Percentiles rank a stretch among this genome's conserved stretches.
These are phyloP conservation scores for Tribolium madens DNA, from an alignment of 1,140 invertebrate species.

Conservation along the genomic window DNA sequence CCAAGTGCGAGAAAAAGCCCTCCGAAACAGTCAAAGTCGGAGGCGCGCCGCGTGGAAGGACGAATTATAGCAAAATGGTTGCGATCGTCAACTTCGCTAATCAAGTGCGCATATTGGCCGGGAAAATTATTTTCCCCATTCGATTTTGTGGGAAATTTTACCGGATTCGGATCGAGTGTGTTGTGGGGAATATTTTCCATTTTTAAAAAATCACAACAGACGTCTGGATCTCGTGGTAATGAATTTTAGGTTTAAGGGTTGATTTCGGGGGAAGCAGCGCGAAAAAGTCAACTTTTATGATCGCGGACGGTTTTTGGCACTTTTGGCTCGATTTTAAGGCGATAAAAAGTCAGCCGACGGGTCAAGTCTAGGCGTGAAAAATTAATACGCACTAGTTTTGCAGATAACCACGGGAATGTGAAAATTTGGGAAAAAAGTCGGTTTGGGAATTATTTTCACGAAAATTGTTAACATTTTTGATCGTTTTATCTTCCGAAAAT, in stretches of 20 bases:
- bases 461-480: not conserved
- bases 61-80: constrained; percentile 58
- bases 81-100: constrained; percentile 52
- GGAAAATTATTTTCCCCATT: not conserved
- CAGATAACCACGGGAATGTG: not conserved
- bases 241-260: constrained; percentile 31
- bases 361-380: not conserved
- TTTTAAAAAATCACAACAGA: not conserved
- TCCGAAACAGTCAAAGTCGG: constrained; percentile 54
- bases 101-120: constrained; percentile 41
- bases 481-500: not conserved
- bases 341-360: constrained; percentile 3
- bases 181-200: not conserved
- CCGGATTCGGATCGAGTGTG: not conserved
- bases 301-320: not conserved
- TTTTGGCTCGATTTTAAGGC: not conserved
- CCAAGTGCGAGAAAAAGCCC: constrained; percentile 46
- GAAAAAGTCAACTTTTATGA: constrained; percentile 34
- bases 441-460: not conserved
- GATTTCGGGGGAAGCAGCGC: not conserved
- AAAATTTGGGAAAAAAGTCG: not conserved
- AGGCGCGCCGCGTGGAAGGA: constrained; percentile 52
- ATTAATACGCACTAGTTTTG: constrained; percentile 37
- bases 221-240: not conserved
- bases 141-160: not conserved